Evolutionary conservation across 2,113 vertebrate genomes (phyloP), one percentile per base, ranked within the genome.

Genomic region (Eclectus roratus): DNA sequence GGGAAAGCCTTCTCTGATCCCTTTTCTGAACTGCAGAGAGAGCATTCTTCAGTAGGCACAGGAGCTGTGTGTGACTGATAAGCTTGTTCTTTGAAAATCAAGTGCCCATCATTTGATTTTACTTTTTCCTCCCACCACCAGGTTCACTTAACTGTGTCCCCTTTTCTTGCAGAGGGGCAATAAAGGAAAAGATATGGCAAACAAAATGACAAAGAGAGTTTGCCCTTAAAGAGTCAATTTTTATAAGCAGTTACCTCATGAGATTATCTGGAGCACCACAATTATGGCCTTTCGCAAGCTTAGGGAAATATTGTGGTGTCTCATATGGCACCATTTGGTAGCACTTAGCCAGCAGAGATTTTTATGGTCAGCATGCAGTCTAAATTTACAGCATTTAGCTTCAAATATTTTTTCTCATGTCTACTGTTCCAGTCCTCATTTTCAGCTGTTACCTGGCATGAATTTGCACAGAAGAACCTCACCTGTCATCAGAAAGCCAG

Each of bases 301-400:
- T 84, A 55, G 83, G 86, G 91, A 96, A 97, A 84, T 90, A 84
- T 88, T 95, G 93, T 87, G 96, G 93, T 92, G 80, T 93, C 88
- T 96, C 93, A 85, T 81, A 92, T 91, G 86, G 91, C 91, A 96
- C 84, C 86, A 82, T 95, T 97, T 94, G 95, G 84, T 95, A 96
- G 91, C 84, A 89, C 31, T 96, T 94, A 95, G 23, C 83, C 88
- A 88, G 91, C 71, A 85, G 76, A 88, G 46, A 88, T 94, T 96
- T 97, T 93, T 93, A 90, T 63, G 88, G 65, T 88, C 91, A 81
- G 55, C 8, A 5, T 61, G 78, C 79, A 60, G 60, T 91, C 65
- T 72, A 83, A 94, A 96, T 77, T 91, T 73, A 76, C 63, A 78
- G 52, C 55, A 46, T 77, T 95, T 70, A 93, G 35, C 52, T 81